Evolutionary conservation across 2,888 invertebrate genomes (phyloP).

Genomic region (Nysson spinosus): DNA sequence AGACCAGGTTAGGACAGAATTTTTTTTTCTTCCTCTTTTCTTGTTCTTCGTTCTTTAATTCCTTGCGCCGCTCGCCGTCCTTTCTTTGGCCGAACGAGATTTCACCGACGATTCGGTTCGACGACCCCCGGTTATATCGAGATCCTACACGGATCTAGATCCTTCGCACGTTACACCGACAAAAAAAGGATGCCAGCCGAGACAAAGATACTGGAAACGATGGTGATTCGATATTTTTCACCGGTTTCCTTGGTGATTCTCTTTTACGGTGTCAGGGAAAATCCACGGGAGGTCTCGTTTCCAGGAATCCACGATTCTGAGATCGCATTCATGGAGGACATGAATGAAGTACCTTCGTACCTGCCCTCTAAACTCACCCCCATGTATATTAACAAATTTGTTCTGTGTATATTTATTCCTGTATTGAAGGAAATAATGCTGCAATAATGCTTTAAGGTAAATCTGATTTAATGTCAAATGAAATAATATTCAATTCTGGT

Average conservation of each 20-base stretch:
- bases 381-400: no score
- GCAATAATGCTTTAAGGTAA: no score
- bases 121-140: slow-evolving; percentile 26
- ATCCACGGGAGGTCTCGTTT: slow-evolving; percentile 46
- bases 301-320: slow-evolving; percentile 68
- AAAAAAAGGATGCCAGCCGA: slow-evolving; percentile 20
- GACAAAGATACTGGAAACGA: slow-evolving; percentile 46
- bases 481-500: no score
- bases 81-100: not conserved
- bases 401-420: not conserved
- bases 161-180: slow-evolving; percentile 44
- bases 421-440: no score
- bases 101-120: slow-evolving; percentile 38
- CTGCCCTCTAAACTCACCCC: slow-evolving; percentile 31
- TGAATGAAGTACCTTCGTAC: slow-evolving; percentile 59
- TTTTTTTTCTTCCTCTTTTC: slow-evolving; percentile 14
- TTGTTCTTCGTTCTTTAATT: slow-evolving; percentile 42
- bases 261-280: slow-evolving; percentile 24
- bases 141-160: slow-evolving; percentile 25
- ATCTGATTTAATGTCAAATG: no score
- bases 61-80: slow-evolving; percentile 29
- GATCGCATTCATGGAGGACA: slow-evolving; percentile 52
- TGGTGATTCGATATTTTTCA: slow-evolving; percentile 62
- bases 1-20: slow-evolving; percentile 27
- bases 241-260: slow-evolving; percentile 28